These are phyloP conservation scores for Parnassius orleans DNA, from an alignment of 2,888 invertebrate genomes.

Conservation along the genomic window DNA sequence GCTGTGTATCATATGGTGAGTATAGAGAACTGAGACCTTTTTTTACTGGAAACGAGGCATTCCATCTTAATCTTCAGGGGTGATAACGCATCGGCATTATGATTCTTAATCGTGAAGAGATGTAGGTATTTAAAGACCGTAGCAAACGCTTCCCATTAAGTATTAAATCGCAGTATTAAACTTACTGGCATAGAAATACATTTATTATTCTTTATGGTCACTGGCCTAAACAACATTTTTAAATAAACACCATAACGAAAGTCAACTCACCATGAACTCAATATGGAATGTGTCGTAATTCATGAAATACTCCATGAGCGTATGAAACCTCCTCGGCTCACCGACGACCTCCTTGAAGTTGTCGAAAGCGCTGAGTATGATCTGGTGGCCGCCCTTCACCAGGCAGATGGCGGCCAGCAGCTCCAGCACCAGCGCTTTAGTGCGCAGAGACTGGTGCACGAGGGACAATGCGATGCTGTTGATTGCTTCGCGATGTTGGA, in stretches of 20 bases:
- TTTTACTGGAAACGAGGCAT: too few relatives aligned
- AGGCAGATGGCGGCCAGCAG: conserved; percentile 98
- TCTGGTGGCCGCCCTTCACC: conserved; percentile 99
- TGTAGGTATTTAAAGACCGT: too few relatives aligned
- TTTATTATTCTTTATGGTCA: too few relatives aligned
- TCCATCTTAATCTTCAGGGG: too few relatives aligned
- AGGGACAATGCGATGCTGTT: conserved; percentile 98
- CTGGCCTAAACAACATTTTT: too few relatives aligned
- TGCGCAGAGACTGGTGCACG: conserved; percentile 97
- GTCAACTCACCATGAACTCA: conserved; percentile 94
- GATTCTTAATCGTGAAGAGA: too few relatives aligned
- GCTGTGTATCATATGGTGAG: too few relatives aligned
- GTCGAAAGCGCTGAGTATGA: conserved; percentile 97
- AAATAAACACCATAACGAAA: not conserved
- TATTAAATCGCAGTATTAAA: too few relatives aligned
- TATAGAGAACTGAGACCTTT: too few relatives aligned
- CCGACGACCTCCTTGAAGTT: conserved; percentile 96
- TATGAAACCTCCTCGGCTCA: conserved; percentile 95
- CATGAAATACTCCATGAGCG: conserved; percentile 98
- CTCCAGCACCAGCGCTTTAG: conserved; percentile 98
- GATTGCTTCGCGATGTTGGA: conserved; percentile 98
- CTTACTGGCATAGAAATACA: too few relatives aligned
- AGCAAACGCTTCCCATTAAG: too few relatives aligned
- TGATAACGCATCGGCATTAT: too few relatives aligned
- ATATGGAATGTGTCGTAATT: conserved; percentile 98